These are phyloP conservation scores for Trypoxylus dichotomus DNA, from an alignment of 1,140 invertebrate species.

Conservation along the genomic window DNA sequence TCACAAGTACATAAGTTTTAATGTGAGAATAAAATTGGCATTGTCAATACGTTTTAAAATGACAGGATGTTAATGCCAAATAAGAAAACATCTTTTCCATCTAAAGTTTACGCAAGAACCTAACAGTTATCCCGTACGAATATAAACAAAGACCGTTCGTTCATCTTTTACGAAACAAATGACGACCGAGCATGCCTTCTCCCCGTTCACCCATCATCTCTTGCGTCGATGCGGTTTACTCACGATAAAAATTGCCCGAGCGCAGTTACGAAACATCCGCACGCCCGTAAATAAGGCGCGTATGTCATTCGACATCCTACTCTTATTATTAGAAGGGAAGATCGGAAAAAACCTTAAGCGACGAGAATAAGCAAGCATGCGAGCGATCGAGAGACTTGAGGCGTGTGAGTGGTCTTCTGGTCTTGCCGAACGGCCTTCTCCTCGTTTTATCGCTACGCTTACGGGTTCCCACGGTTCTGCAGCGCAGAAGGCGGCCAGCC, in stretches of 20 bases:
- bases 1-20: no score
- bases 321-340: not conserved
- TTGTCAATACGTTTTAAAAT: no score
- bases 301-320: slow-evolving; percentile 13
- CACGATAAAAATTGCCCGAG: not conserved
- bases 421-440: not conserved
- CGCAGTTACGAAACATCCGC: not conserved
- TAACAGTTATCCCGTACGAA: no score
- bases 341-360: not conserved
- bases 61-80: no score
- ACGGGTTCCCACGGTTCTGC: slow-evolving; percentile 13
- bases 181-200: no score
- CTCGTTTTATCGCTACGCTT: not conserved
- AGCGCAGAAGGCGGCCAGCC: slow-evolving; percentile 14
- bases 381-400: not conserved
- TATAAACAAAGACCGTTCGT: no score
- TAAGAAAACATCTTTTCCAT: no score
- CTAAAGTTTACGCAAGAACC: no score
- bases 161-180: no score
- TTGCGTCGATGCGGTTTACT: not conserved
- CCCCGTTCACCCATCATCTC: no score
- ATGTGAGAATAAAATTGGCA: no score
- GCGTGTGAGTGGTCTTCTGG: not conserved
- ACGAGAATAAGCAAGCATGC: not conserved
- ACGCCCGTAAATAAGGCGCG: not conserved